A percentile compares a stretch with the other conserved stretches of the same genome.
These are phyloP conservation scores for Lithophane ornitopus DNA, from an alignment of 2,888 invertebrate genomes.

Conservation along the genomic window DNA sequence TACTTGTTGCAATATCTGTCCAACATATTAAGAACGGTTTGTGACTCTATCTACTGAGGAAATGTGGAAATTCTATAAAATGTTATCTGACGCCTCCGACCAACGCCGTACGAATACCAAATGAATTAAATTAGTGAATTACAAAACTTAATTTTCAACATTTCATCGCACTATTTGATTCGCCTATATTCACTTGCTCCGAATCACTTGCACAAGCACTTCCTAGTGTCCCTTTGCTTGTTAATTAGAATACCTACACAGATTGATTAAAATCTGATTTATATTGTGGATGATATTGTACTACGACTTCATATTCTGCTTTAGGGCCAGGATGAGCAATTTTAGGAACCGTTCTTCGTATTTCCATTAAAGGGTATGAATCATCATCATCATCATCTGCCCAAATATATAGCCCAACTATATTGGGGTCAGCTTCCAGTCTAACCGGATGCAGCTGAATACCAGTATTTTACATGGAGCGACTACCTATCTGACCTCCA, in stretches of 20 bases:
- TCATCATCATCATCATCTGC: too few relatives aligned
- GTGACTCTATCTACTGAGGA: constrained; percentile 46
- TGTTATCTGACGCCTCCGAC: constrained; percentile 32
- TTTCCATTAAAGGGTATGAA: too few relatives aligned
- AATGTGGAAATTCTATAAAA: constrained; percentile 52
- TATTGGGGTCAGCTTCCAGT: too few relatives aligned
- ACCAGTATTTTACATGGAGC: too few relatives aligned
- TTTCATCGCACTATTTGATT: constrained; percentile 20
- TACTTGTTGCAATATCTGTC: constrained; percentile 25
- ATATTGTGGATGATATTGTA: background rate
- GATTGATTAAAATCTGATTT: constrained; percentile 18
- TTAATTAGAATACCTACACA: constrained; percentile 4
- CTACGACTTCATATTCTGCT: background rate
- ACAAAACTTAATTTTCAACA: constrained; percentile 27
- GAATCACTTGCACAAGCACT: constrained; percentile 10
- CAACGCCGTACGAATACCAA: constrained; percentile 3
- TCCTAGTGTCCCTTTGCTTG: constrained; percentile 26
- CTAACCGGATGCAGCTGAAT: too few relatives aligned
- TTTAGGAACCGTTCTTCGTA: background rate
- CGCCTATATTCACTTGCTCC: background rate
- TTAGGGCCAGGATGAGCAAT: background rate
- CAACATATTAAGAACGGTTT: constrained; percentile 42
- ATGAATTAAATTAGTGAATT: constrained; percentile 29
- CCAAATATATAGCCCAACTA: too few relatives aligned
- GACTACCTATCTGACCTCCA: too few relatives aligned